A percentile compares a stretch with the other conserved stretches of the same genome.
These are phyloP conservation scores for Spongilla lacustris DNA, from an alignment of 37 sponge, comb jelly and placozoan species.

Conservation along the genomic window DNA sequence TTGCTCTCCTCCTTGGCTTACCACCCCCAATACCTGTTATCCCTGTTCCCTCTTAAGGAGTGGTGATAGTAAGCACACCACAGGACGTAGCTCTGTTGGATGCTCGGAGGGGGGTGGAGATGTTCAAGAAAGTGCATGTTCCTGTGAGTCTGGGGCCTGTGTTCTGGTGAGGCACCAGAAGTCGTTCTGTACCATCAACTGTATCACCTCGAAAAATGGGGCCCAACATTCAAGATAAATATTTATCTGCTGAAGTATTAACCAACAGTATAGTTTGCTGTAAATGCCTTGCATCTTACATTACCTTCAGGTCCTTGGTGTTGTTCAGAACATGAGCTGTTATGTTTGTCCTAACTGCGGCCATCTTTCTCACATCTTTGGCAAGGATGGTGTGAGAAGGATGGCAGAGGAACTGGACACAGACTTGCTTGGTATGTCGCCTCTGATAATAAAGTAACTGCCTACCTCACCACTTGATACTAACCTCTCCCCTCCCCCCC, in stretches of 20 bases:
- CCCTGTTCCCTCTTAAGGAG: conserved; percentile 48
- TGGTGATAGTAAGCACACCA: conserved; percentile 90
- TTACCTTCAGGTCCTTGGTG: conserved; percentile 93
- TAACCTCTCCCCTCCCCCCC: background rate
- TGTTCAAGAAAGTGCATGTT: conserved; percentile 89
- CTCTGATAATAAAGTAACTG: background rate
- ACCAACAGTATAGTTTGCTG: no score
- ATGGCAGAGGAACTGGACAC: conserved; percentile 64
- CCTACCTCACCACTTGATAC: background rate
- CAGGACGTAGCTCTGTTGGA: conserved; percentile 93
- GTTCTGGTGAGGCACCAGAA: no score
- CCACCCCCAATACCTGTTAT: background rate
- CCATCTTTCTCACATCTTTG: conserved; percentile 79
- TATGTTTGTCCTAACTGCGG: conserved; percentile 90
- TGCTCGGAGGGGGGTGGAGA: conserved; percentile 90
- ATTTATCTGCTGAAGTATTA: no score
- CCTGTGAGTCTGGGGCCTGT: conserved; percentile 75
- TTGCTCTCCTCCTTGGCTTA: background rate
- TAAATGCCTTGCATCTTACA: background rate
- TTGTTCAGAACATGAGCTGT: conserved; percentile 94
- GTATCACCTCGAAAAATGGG: no score
- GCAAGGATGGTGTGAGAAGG: conserved; percentile 69
- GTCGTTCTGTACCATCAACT: no score
- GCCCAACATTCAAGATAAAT: background rate
- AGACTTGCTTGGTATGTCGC: conserved; percentile 56